Conservation (phyloP, 2,797 vertebrate species). For the Sphenopsis melanotis region DNA sequence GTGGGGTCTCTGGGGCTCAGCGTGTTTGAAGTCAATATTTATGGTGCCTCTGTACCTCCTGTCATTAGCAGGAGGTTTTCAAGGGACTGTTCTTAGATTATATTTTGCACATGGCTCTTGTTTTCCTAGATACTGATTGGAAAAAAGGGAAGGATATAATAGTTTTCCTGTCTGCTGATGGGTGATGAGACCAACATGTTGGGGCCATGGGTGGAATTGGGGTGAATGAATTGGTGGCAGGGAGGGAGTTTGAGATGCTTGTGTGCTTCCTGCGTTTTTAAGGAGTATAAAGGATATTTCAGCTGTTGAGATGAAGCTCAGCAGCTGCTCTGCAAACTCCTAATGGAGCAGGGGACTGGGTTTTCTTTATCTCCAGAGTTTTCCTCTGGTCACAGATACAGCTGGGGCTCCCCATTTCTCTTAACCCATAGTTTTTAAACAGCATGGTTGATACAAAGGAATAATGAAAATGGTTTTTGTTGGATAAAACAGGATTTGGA, state of each 20-base stretch:
- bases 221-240: background rate
- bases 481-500: background rate
- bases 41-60: background rate
- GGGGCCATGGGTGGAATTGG: background rate
- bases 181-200: background rate
- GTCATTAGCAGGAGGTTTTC: background rate
- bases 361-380: background rate
- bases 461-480: background rate
- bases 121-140: background rate
- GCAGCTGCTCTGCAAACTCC: constrained; percentile 39
- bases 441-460: fast-evolving
- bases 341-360: background rate
- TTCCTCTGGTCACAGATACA: background rate
- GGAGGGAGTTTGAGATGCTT: background rate
- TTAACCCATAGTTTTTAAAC: background rate
- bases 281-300: background rate
- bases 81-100: background rate
- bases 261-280: background rate
- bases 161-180: background rate
- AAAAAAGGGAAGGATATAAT: background rate
- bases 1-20: background rate
- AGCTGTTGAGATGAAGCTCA: constrained; percentile 18
- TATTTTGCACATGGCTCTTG: background rate
- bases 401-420: background rate
- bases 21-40: background rate